These are phyloP conservation scores for Varecia variegata DNA, from an alignment of 2,797 vertebrate species.

Conservation along the genomic window DNA sequence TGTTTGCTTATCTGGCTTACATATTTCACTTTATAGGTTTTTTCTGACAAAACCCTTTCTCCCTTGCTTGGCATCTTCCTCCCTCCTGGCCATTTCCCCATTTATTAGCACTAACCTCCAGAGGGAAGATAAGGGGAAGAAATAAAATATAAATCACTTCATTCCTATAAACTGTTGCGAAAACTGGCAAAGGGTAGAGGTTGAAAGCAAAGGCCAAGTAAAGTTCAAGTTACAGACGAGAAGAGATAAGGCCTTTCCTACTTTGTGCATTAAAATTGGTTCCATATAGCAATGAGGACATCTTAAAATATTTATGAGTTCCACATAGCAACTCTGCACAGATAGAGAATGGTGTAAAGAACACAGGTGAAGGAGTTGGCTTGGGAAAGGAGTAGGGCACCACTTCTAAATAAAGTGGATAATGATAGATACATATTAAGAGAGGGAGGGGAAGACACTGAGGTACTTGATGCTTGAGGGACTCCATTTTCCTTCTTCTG, in stretches of 20 bases:
- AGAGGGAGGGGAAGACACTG: accelerated
- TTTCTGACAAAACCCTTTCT: background rate
- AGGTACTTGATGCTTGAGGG: background rate
- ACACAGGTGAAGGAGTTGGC: background rate
- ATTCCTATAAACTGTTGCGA: slow-evolving; percentile 58
- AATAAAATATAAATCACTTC: slow-evolving; percentile 65
- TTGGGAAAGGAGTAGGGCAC: background rate
- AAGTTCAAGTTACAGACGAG: slow-evolving; percentile 59
- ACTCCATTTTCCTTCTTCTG: background rate
- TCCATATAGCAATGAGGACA: background rate
- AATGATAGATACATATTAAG: background rate
- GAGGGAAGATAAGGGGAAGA: slow-evolving; percentile 50
- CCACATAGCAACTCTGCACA: background rate
- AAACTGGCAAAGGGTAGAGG: slow-evolving; percentile 60
- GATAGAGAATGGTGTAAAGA: background rate
- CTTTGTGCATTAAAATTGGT: slow-evolving; percentile 25
- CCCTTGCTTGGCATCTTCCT: slow-evolving; percentile 28
- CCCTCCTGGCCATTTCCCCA: slow-evolving; percentile 28
- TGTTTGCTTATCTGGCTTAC: slow-evolving; percentile 33
- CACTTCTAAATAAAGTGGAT: background rate
- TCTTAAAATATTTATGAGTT: slow-evolving; percentile 48
- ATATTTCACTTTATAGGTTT: slow-evolving; percentile 44
- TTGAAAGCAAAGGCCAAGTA: slow-evolving; percentile 48
- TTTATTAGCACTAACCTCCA: slow-evolving; percentile 50
- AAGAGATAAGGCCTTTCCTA: slow-evolving; percentile 30